Conservation (phyloP, 92 coral and sea anemone species). For the Diadumene lineata region DNA sequence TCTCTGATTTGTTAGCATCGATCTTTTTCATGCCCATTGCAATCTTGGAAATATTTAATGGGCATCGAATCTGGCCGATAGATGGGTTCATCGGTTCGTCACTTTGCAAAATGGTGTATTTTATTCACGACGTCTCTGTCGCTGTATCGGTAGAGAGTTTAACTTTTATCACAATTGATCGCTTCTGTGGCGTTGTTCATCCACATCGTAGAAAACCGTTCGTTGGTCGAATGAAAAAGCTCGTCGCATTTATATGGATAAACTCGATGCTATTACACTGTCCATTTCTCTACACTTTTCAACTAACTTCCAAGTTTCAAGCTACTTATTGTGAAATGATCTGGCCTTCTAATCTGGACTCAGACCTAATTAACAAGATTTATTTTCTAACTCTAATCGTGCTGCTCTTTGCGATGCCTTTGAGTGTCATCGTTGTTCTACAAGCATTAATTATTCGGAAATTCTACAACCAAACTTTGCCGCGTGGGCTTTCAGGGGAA, state of each 20-base stretch:
- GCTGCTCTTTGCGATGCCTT: conserved; percentile 13
- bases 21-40: conserved; percentile 42
- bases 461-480: conserved; percentile 14
- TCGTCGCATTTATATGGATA: conserved; percentile 13
- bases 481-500: conserved; percentile 23
- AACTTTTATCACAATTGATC: conserved; percentile 39
- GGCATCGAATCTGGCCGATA: conserved; percentile 24
- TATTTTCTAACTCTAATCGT: conserved; percentile 24
- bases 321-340: conserved; percentile 14
- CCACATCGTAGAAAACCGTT: conserved; percentile 45
- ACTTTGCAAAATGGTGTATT: conserved; percentile 41
- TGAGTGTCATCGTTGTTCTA: conserved; percentile 9
- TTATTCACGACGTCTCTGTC: conserved; percentile 48
- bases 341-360: conserved; percentile 15
- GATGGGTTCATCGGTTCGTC: conserved; percentile 21
- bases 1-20: conserved; percentile 36
- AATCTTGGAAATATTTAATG: conserved; percentile 26
- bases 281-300: conserved; percentile 28
- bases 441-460: conserved; percentile 25
- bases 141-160: conserved; percentile 45
- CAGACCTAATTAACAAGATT: conserved; percentile 1
- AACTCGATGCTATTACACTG: conserved; percentile 22
- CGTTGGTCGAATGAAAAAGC: conserved; percentile 23
- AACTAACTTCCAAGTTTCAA: background rate
- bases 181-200: conserved; percentile 40